Evolutionary conservation across 92 coral and sea anemone genomes (phyloP).

Genomic region (Paramuricea clavata): DNA sequence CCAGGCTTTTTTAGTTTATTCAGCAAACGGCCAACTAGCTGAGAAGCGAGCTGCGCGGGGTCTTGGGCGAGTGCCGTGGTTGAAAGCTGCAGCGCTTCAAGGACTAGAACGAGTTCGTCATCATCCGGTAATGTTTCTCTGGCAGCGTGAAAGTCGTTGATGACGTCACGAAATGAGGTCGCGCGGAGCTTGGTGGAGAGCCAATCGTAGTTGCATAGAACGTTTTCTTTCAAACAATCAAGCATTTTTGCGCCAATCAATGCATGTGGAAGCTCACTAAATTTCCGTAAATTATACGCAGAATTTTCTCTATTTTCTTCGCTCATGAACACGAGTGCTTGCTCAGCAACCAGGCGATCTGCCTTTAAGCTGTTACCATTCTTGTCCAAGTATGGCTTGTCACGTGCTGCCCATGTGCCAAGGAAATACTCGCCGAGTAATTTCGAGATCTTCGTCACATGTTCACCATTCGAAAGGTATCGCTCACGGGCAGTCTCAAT

Average conservation of each 20-base stretch:
- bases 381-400: slow-evolving; percentile 68
- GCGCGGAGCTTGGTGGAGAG: slow-evolving; percentile 80
- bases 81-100: neutral
- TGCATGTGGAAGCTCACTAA: slow-evolving; percentile 82
- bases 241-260: slow-evolving; percentile 77
- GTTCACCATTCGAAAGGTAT: slow-evolving; percentile 70
- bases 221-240: slow-evolving; percentile 74
- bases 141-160: slow-evolving; percentile 86
- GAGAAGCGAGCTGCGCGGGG: slow-evolving; percentile 18
- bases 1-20: neutral
- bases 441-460: slow-evolving; percentile 48
- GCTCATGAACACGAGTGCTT: slow-evolving; percentile 70
- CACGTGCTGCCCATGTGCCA: neutral
- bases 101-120: neutral
- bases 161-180: slow-evolving; percentile 80
- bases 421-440: slow-evolving; percentile 69
- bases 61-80: slow-evolving; percentile 3
- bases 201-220: slow-evolving; percentile 87
- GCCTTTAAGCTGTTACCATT: slow-evolving; percentile 60
- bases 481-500: slow-evolving; percentile 81
- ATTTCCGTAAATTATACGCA: slow-evolving; percentile 76
- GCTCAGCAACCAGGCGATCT: slow-evolving; percentile 81
- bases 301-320: slow-evolving; percentile 52
- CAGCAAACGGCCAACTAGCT: slow-evolving; percentile 9
- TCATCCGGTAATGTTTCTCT: slow-evolving; percentile 70